phyloP scores from a whole-genome alignment of 2,888 invertebrate genomes.

The Diaphora mendica region DNA sequence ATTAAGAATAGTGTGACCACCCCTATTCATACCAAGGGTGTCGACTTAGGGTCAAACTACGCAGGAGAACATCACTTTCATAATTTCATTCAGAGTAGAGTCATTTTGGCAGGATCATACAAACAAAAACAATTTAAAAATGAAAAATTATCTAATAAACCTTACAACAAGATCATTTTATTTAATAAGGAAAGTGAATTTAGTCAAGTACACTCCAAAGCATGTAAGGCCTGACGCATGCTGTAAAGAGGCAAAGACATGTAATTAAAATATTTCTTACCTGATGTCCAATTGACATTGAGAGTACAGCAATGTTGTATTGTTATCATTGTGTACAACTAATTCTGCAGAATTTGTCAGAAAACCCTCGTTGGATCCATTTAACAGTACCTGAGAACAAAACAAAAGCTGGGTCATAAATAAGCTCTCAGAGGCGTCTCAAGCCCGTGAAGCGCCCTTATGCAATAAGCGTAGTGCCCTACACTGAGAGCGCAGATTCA shows the following conservation, averaged over 20 bases:
- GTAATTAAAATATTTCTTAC: conserved; percentile 21
- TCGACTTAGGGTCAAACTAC: no score
- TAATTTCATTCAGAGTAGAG: no score
- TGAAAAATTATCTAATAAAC: no score
- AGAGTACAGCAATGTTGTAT: neutral
- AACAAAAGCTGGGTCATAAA: conserved; percentile 19
- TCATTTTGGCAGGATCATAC: no score
- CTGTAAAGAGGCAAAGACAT: neutral
- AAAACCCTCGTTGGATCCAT: conserved; percentile 15
- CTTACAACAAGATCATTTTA: neutral
- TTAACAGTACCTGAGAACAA: conserved; percentile 34
- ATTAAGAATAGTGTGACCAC: no score
- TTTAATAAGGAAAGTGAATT: neutral
- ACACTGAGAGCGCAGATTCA: no score
- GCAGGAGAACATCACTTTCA: no score
- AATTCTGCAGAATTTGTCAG: conserved; percentile 12
- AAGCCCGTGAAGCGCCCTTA: no score
- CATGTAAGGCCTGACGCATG: neutral
- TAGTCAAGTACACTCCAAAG: neutral
- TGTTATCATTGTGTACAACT: neutral
- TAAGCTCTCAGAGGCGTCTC: neutral
- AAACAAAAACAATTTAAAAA: no score
- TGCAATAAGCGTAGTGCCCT: no score
- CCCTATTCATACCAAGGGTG: no score
- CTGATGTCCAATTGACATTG: conserved; percentile 18